Evolutionary conservation across 2,113 vertebrate genomes (phyloP).

Genomic region (Carassius gibelio): DNA sequence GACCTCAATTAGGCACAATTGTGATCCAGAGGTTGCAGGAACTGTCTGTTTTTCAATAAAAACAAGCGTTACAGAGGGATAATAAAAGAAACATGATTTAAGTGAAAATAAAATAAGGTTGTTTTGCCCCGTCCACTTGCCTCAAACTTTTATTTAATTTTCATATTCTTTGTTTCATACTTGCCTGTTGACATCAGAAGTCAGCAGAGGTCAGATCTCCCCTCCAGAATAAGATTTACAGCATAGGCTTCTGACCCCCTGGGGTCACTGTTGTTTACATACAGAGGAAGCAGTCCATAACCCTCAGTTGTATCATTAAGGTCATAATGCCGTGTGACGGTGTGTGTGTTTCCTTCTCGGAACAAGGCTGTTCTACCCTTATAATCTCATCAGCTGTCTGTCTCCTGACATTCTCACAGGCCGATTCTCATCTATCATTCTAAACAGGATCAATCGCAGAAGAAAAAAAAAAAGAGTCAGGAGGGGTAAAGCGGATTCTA

Average conservation of each 20-base stretch:
- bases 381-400: background rate
- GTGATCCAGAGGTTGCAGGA: background rate
- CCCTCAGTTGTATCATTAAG: conserved; percentile 14
- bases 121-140: too few relatives aligned
- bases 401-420: conserved; percentile 9
- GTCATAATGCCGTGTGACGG: background rate
- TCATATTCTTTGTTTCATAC: too few relatives aligned
- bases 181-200: background rate
- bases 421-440: conserved; percentile 7
- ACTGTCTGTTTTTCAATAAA: background rate
- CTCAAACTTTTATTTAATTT: too few relatives aligned
- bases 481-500: background rate
- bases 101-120: too few relatives aligned
- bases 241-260: background rate
- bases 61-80: background rate
- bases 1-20: background rate
- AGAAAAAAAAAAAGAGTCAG: background rate
- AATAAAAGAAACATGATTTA: background rate
- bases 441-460: background rate
- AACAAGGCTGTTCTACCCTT: background rate
- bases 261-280: conserved; percentile 15
- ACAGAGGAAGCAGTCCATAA: background rate
- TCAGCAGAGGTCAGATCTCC: conserved; percentile 1
- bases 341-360: background rate
- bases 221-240: background rate